Evolutionary conservation across 1,140 invertebrate genomes (phyloP).

Genomic region (Ridgeia piscesae): DNA sequence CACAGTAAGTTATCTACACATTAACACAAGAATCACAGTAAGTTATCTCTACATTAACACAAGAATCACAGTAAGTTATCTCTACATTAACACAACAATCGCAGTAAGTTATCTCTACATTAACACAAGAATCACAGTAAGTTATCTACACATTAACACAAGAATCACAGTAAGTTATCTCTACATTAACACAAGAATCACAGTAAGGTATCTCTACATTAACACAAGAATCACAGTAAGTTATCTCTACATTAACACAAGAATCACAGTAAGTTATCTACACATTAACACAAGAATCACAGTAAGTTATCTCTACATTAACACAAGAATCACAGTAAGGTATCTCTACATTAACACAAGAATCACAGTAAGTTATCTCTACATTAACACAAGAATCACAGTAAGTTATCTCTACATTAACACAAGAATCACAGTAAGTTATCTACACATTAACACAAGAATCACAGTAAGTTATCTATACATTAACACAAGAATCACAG

Average conservation of each 20-base stretch:
- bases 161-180: constrained; percentile 42
- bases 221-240: constrained; percentile 47
- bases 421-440: constrained; percentile 46
- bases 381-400: constrained; percentile 48
- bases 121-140: constrained; percentile 48
- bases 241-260: too few relatives aligned
- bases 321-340: constrained; percentile 46
- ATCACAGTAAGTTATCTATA: constrained; percentile 41
- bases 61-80: constrained; percentile 41
- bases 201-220: constrained; percentile 39
- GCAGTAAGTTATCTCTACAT: constrained; percentile 41
- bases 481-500: too few relatives aligned
- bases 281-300: constrained; percentile 49
- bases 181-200: constrained; percentile 49
- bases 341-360: too few relatives aligned
- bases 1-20: constrained; percentile 40
- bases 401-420: constrained; percentile 40
- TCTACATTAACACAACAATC: constrained; percentile 48
- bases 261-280: constrained; percentile 42
- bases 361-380: constrained; percentile 40
- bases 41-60: too few relatives aligned
- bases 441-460: too few relatives aligned
- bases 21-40: constrained; percentile 48
- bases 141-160: too few relatives aligned
- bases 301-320: constrained; percentile 39